Conservation (phyloP, 2,888 invertebrate species). For the Lepidocyrtoides sp. region DNA sequence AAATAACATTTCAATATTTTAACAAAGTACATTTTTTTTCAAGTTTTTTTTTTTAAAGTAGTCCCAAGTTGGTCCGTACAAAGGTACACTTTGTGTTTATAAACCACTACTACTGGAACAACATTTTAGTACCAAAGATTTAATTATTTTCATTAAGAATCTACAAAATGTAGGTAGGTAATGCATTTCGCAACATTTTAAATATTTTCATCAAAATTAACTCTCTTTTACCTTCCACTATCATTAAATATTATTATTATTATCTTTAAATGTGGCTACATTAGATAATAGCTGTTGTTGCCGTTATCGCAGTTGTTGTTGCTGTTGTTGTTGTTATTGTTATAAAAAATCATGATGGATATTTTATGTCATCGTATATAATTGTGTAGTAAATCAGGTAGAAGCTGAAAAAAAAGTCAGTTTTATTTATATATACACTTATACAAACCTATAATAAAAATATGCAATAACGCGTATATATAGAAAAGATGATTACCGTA, state of each 20-base stretch:
- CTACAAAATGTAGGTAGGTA: neutral
- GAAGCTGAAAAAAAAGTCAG: slow-evolving; percentile 13
- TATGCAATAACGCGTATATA: slow-evolving; percentile 6
- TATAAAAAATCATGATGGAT: slow-evolving; percentile 19
- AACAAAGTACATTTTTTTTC: too few relatives aligned
- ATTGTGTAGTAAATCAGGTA: slow-evolving; percentile 31
- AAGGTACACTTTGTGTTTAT: too few relatives aligned
- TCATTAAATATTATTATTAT: slow-evolving; percentile 16
- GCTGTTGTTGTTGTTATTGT: slow-evolving; percentile 55
- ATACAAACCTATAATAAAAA: neutral
- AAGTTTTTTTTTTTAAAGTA: too few relatives aligned
- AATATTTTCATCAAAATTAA: neutral
- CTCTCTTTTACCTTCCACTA: neutral
- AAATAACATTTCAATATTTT: too few relatives aligned
- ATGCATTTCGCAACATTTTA: neutral
- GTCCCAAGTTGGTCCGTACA: too few relatives aligned
- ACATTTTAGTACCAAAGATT: too few relatives aligned
- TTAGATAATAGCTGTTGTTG: slow-evolving; percentile 71
- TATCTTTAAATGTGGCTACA: slow-evolving; percentile 69
- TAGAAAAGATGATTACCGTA: slow-evolving; percentile 12
- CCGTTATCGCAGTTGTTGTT: slow-evolving; percentile 56
- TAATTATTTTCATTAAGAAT: too few relatives aligned
- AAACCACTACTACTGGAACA: too few relatives aligned
- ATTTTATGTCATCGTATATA: slow-evolving; percentile 44
- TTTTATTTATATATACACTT: slow-evolving; percentile 24